Base-by-base conservation (phyloP, 2,888 invertebrate species). In the Rotaria socialis region DNA sequence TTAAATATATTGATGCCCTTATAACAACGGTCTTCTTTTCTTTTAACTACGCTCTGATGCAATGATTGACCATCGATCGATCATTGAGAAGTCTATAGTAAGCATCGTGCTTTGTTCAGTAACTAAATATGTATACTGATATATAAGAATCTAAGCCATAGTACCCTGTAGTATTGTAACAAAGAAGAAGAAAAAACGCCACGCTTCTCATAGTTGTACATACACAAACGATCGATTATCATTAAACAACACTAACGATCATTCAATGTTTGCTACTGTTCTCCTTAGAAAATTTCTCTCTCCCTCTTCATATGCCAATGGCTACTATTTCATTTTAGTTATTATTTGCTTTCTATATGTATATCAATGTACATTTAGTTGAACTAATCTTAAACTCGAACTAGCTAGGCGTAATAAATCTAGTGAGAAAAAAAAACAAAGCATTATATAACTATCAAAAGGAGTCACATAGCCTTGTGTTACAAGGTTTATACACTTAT, bases 401-500 rank as follows among this genome's bases (percentile, higher is more conserved):
- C 4, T 67, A 67, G 35, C 35, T 19, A 35, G 19, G 16, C 16
- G 67, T 67, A 67, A 35, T 35, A 67, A 19, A 67, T 5, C 3
- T 6, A 67, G 19, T 27, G 19, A 35, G 19, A 19, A 41, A 67
- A 67, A 27, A 35, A 27, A 60, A n/a, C 14, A 7, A 27, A 67
- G 6, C 35, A 14, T 67, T 67, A 19, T 27, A 35, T 67, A 67
- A 67, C 35, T 27, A 60, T 27, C 67, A 67, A 2, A 16, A 67
- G 27, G 16, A 67, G 35, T 19, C 67, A 35, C 19, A 67, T 19
- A 67, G 7, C 67, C 67, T 67, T 67, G 67, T 67, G 16, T 35
- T 67, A 41, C 67, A 67, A 67, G 67, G 67, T 35, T 67, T 5
- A 67, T 19, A 67, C 67, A 67, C 35, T 67, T 67, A 67, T 67